phyloP scores from a whole-genome alignment of 2,797 vertebrate genomes.

The Sorex maritimensis region DNA sequence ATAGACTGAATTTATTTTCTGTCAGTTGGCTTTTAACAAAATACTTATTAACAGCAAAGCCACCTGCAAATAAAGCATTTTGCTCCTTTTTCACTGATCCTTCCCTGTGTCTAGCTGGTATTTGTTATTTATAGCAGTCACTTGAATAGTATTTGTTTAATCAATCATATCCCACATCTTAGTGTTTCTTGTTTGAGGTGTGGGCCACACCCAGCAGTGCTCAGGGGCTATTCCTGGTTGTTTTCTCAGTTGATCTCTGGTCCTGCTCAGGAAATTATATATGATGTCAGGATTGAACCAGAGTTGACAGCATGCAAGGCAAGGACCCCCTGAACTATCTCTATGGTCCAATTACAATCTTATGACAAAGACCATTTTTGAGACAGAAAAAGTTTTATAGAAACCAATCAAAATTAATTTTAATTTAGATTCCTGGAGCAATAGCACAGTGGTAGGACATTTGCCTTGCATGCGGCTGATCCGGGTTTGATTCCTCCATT shows the following conservation, averaged over 20 bases:
- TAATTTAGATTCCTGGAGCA: conserved; percentile 47
- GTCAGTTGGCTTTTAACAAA: conserved; percentile 63
- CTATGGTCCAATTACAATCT: neutral
- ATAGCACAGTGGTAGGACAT: no score
- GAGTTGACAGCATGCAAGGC: no score
- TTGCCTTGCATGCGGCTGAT: no score
- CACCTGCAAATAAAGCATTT: neutral
- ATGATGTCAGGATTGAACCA: no score
- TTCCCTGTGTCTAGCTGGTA: neutral
- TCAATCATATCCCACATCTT: neutral
- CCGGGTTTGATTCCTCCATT: no score
- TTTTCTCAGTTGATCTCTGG: no score
- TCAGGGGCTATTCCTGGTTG: no score
- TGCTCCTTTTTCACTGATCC: neutral
- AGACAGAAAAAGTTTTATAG: conserved; percentile 40
- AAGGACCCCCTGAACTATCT: no score
- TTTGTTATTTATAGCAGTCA: neutral
- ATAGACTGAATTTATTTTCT: conserved; percentile 54
- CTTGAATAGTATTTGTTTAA: conserved; percentile 7
- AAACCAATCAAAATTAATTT: conserved; percentile 16
- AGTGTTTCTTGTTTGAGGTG: no score
- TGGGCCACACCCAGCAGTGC: no score
- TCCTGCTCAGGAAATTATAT: no score
- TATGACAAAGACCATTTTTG: neutral
- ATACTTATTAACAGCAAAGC: neutral